Percentiles rank a stretch among this genome's conserved stretches.
These are phyloP conservation scores for Argyra leucocephala DNA, from an alignment of 2,888 invertebrate genomes.

Conservation along the genomic window DNA sequence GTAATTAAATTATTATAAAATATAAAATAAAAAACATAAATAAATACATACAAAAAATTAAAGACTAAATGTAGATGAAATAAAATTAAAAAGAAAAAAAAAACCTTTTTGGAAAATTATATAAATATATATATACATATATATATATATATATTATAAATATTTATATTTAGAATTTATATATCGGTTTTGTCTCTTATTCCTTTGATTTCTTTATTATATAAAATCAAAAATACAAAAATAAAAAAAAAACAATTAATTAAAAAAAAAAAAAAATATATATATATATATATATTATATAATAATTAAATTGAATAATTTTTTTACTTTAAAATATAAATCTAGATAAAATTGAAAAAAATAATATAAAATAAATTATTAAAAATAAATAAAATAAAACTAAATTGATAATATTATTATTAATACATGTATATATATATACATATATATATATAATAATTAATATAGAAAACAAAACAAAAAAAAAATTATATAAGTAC, in stretches of 20 bases:
- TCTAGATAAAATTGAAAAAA: background rate
- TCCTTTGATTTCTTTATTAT: background rate
- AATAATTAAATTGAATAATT: background rate
- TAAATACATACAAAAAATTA: constrained; percentile 14
- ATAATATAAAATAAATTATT: background rate
- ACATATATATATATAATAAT: background rate
- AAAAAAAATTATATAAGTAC: too few species aligned
- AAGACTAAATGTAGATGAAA: constrained; percentile 12
- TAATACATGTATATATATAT: background rate
- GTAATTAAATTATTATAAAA: constrained; percentile 8
- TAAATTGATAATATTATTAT: background rate
- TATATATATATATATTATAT: background rate
- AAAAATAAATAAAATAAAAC: background rate
- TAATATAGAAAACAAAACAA: too few species aligned
- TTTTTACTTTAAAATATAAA: background rate
- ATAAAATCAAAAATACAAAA: background rate
- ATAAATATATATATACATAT: background rate
- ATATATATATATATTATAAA: background rate
- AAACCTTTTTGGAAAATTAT: constrained; percentile 3
- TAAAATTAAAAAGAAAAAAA: constrained; percentile 12
- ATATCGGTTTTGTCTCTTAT: constrained; percentile 4
- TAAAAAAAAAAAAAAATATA: background rate
- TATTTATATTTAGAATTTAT: constrained; percentile 3
- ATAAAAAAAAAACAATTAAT: background rate
- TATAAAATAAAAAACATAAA: constrained; percentile 17